Conservation (phyloP, 2,113 vertebrate species). For the Colinus virginianus region DNA sequence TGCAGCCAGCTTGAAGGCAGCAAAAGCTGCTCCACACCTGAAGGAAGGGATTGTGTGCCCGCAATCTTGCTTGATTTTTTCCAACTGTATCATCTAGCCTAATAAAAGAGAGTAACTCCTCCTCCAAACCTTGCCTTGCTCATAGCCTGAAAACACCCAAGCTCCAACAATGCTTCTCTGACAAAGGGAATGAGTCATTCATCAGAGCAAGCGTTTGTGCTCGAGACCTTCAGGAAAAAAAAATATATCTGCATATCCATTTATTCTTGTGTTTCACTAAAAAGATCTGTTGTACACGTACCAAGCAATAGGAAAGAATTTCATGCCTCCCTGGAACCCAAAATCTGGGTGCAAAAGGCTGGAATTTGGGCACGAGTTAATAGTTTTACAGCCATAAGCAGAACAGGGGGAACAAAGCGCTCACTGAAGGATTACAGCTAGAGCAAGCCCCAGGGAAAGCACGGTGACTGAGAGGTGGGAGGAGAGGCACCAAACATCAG, state of each 20-base stretch:
- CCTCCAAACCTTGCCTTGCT: slow-evolving; percentile 61
- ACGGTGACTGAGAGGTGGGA: neutral
- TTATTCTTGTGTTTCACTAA: neutral
- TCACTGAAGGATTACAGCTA: neutral
- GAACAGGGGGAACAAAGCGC: slow-evolving; percentile 7
- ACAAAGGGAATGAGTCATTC: slow-evolving; percentile 68
- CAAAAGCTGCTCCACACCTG: slow-evolving; percentile 42
- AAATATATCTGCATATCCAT: slow-evolving; percentile 18
- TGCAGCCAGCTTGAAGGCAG: neutral
- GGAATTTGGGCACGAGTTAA: neutral
- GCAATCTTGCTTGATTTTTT: slow-evolving; percentile 40
- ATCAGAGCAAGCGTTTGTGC: neutral
- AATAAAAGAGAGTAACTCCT: slow-evolving; percentile 65
- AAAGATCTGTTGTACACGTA: neutral
- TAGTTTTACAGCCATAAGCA: neutral
- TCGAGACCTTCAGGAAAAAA: neutral
- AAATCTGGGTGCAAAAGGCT: neutral
- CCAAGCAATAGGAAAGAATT: accelerated
- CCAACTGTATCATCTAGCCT: slow-evolving; percentile 45
- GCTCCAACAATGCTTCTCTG: slow-evolving; percentile 51
- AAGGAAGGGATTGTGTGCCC: neutral
- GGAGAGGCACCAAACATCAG: slow-evolving; percentile 12
- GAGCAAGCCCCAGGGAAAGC: neutral
- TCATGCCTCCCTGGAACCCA: neutral
- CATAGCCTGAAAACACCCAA: slow-evolving; percentile 58